Evolutionary conservation across 2,797 vertebrate species (phyloP).

Genomic region (Crax fasciolata): DNA sequence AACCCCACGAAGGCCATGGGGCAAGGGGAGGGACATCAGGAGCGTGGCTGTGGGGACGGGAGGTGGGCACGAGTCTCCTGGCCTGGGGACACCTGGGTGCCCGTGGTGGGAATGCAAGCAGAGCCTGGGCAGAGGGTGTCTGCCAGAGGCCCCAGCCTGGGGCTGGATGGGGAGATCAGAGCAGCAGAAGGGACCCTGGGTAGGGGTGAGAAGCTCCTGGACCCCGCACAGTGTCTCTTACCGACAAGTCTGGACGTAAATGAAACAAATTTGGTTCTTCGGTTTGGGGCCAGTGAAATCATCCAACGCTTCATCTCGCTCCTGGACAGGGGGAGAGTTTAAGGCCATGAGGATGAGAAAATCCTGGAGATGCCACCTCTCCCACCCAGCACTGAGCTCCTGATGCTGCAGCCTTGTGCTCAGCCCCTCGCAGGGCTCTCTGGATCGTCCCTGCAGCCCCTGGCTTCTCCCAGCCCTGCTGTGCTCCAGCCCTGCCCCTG

Average conservation of each 20-base stretch:
- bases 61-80: rapidly evolving
- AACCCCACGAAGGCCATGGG: background rate
- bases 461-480: background rate
- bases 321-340: slow-evolving; percentile 78
- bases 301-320: slow-evolving; percentile 97
- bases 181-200: background rate
- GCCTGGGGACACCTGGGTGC: background rate
- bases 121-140: background rate
- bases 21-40: background rate
- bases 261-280: slow-evolving; percentile 93
- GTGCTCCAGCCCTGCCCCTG: background rate
- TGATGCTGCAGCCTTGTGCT: background rate
- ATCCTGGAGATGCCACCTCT: background rate
- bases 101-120: background rate
- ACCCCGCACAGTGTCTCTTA: slow-evolving; percentile 71
- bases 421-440: background rate
- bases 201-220: background rate
- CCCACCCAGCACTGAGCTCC: background rate
- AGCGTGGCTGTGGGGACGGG: background rate
- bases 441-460: background rate
- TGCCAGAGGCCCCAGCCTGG: background rate
- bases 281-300: slow-evolving; percentile 92
- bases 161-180: background rate
- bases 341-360: background rate
- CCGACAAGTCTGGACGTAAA: slow-evolving; percentile 91